A percentile compares a stretch with the other conserved stretches of the same genome.
Evolutionary conservation across 2,888 invertebrate genomes (phyloP).

Genomic region (Chymomyza procnemis): DNA sequence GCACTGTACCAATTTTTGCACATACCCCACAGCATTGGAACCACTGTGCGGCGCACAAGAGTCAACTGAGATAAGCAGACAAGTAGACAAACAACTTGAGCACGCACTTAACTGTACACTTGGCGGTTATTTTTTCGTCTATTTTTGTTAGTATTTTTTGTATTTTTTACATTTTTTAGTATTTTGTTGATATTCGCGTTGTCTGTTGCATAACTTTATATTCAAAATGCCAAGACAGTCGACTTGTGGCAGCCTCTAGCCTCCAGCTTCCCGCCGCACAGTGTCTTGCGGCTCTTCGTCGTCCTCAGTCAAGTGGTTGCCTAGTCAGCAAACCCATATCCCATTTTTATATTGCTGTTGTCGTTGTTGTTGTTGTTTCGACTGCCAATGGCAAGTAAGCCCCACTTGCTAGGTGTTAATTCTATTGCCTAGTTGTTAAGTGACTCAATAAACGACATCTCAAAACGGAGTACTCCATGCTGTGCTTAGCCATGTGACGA

Average conservation of each 20-base stretch:
- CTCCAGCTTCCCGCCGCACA: background rate
- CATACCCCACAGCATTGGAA: background rate
- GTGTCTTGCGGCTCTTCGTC: background rate
- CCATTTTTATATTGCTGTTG: background rate
- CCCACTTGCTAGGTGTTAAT: slow-evolving; percentile 61
- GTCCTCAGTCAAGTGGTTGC: background rate
- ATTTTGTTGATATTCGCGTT: background rate
- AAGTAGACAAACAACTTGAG: slow-evolving; percentile 11
- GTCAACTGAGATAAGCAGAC: slow-evolving; percentile 42
- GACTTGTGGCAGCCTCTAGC: no score
- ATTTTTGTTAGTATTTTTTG: slow-evolving; percentile 1
- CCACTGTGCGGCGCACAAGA: no score
- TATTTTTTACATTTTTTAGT: slow-evolving; percentile 33
- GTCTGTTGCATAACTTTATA: slow-evolving; percentile 66
- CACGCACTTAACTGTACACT: slow-evolving; percentile 7
- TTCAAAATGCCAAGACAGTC: slow-evolving; percentile 34
- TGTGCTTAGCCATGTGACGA: slow-evolving; percentile 26
- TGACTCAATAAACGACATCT: slow-evolving; percentile 70
- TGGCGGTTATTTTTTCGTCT: background rate
- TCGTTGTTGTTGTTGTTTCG: background rate
- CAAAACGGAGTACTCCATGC: slow-evolving; percentile 61
- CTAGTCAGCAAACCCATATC: background rate
- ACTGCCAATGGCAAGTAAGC: background rate
- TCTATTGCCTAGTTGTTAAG: slow-evolving; percentile 66
- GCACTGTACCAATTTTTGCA: no score